A percentile compares a stretch with the other conserved stretches of the same genome.
Conservation (phyloP, 1,140 invertebrate genomes). For the Drosophila quadrilineata region DNA sequence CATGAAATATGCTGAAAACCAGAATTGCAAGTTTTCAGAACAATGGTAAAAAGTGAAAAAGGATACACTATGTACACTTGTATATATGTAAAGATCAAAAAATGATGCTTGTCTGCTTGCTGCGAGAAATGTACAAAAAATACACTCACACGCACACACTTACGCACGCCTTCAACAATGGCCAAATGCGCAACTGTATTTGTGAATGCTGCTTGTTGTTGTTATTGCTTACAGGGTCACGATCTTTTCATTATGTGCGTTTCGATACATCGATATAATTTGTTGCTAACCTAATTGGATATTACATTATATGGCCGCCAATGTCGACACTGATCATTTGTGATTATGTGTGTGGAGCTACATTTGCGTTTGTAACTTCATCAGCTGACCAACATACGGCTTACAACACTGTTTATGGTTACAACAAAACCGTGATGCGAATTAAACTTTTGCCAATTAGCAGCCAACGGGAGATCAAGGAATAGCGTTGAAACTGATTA, state of each 20-base stretch:
- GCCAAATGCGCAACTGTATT: neutral
- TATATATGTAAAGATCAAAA: no score
- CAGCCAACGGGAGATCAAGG: no score
- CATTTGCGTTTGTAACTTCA: slow-evolving; percentile 53
- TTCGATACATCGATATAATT: no score
- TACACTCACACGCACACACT: no score
- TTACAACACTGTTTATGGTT: slow-evolving; percentile 49
- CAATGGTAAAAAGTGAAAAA: slow-evolving; percentile 6
- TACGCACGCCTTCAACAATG: no score
- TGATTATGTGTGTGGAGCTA: neutral
- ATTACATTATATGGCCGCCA: no score
- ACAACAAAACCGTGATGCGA: slow-evolving; percentile 47
- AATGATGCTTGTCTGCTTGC: slow-evolving; percentile 7
- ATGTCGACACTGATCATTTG: slow-evolving; percentile 6
- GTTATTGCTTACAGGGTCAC: no score
- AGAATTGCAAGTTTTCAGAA: slow-evolving; percentile 1
- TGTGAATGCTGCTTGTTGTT: neutral
- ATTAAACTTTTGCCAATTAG: slow-evolving; percentile 35
- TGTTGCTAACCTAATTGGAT: no score
- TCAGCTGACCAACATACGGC: slow-evolving; percentile 54
- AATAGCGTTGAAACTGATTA: slow-evolving; percentile 49
- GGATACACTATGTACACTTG: slow-evolving; percentile 17
- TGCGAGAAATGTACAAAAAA: neutral
- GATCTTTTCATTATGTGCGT: no score
- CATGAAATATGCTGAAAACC: slow-evolving; percentile 7